Conservation (phyloP, 1,140 invertebrate genomes). For the Zaprionus ornatus region DNA sequence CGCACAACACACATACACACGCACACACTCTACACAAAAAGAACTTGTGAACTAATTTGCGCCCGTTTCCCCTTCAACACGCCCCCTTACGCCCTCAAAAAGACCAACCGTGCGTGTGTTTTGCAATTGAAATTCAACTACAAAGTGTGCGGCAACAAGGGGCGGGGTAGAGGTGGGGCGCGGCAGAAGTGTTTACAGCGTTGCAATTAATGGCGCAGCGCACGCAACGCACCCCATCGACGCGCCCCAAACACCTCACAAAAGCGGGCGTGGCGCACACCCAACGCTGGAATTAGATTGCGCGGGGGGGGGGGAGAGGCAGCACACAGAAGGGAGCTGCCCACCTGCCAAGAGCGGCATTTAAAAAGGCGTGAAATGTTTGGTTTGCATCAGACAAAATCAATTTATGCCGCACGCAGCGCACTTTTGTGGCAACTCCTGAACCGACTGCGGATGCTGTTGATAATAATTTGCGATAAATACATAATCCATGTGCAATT, state of each 20-base stretch:
- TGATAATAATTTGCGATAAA: slow-evolving; percentile 1
- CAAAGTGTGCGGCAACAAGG: slow-evolving; percentile 50
- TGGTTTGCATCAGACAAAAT: slow-evolving; percentile 62
- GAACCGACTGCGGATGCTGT: background rate
- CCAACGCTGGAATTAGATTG: slow-evolving; percentile 21
- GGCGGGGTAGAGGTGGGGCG: slow-evolving; percentile 47
- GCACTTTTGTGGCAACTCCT: slow-evolving; percentile 6
- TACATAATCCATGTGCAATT: background rate
- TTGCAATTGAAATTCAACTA: slow-evolving; percentile 77
- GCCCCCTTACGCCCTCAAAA: background rate
- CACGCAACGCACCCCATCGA: slow-evolving; percentile 55
- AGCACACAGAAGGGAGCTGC: background rate
- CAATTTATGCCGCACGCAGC: slow-evolving; percentile 66
- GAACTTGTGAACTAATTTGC: slow-evolving; percentile 74
- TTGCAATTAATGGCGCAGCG: slow-evolving; percentile 70
- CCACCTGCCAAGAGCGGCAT: slow-evolving; percentile 6
- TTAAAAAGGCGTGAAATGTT: slow-evolving; percentile 69
- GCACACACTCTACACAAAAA: slow-evolving; percentile 31
- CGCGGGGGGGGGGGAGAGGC: slow-evolving; percentile 20
- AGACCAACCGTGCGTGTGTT: slow-evolving; percentile 56
- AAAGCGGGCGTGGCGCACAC: slow-evolving; percentile 26
- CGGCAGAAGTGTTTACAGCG: slow-evolving; percentile 72
- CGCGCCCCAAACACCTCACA: slow-evolving; percentile 18
- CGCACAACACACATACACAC: slow-evolving; percentile 26
- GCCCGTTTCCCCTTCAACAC: slow-evolving; percentile 9